Percentiles rank a stretch among this genome's conserved stretches.
Conservation (phyloP, 2,888 invertebrate species). For the Pogonocherus hispidulus region DNA sequence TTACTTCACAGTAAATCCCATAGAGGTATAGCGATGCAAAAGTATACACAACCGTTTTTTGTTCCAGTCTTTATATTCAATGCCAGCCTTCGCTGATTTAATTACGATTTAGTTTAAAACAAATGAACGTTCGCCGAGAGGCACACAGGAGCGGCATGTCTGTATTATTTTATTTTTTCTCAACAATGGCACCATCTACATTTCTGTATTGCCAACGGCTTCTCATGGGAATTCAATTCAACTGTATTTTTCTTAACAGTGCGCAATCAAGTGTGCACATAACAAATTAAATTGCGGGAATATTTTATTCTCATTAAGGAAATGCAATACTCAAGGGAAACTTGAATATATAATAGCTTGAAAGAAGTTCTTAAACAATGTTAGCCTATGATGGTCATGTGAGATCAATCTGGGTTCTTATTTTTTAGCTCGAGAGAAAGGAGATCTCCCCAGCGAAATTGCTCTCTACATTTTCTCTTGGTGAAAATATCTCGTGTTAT, state of each 20-base stretch:
- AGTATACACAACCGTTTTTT: constrained; percentile 30
- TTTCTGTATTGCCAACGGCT: constrained; percentile 9
- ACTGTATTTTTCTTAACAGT: neutral
- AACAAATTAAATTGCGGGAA: constrained; percentile 12
- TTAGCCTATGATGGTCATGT: too few relatives aligned
- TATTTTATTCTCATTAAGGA: neutral
- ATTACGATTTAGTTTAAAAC: constrained; percentile 39
- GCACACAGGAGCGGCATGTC: constrained; percentile 32
- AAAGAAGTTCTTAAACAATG: too few relatives aligned
- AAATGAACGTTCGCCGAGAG: constrained; percentile 28
- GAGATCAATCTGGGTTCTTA: too few relatives aligned
- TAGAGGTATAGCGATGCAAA: constrained; percentile 27
- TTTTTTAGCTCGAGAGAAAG: too few relatives aligned
- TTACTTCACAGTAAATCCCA: constrained; percentile 33
- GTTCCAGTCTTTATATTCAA: constrained; percentile 37
- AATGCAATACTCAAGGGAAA: neutral
- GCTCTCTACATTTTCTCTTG: too few relatives aligned
- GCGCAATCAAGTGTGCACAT: neutral
- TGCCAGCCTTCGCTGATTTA: constrained; percentile 37
- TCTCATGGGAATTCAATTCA: constrained; percentile 34
- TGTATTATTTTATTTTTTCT: constrained; percentile 38
- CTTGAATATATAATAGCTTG: neutral
- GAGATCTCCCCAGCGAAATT: too few relatives aligned
- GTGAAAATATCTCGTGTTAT: too few relatives aligned
- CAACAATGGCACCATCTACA: constrained; percentile 14